Conservation (phyloP, 1,140 invertebrate genomes). For the Cotesia typhae region DNA sequence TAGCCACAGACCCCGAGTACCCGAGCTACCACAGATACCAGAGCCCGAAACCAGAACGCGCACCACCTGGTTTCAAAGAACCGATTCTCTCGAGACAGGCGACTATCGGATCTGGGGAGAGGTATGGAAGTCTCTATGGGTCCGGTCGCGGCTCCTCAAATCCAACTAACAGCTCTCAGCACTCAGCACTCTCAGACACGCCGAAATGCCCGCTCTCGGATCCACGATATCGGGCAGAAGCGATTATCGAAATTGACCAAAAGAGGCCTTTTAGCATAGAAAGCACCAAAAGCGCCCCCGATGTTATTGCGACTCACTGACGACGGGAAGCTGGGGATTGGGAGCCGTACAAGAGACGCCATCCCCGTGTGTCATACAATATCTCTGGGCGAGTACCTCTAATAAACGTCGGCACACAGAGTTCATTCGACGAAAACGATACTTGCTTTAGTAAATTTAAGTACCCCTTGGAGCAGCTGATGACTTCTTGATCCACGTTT, state of each 20-base stretch:
- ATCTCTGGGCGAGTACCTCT: conserved; percentile 25
- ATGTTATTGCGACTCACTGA: conserved; percentile 87
- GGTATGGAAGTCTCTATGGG: conserved; percentile 53
- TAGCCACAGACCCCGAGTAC: conserved; percentile 47
- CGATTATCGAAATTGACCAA: conserved; percentile 72
- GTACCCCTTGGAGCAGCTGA: conserved; percentile 39
- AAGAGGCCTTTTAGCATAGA: conserved; percentile 77
- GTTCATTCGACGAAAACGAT: conserved; percentile 56
- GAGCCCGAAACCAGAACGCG: conserved; percentile 50
- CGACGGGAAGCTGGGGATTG: conserved; percentile 66
- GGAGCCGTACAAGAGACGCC: conserved; percentile 69
- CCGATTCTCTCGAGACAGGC: conserved; percentile 58
- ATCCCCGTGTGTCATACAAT: conserved; percentile 60
- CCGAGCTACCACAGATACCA: conserved; percentile 53
- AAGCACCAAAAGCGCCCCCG: conserved; percentile 85
- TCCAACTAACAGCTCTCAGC: conserved; percentile 41
- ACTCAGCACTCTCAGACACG: conserved; percentile 26
- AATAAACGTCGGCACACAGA: conserved; percentile 57
- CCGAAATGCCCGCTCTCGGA: conserved; percentile 45
- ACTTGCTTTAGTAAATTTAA: conserved; percentile 48
- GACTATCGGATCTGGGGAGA: conserved; percentile 70
- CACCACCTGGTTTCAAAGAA: conserved; percentile 30
- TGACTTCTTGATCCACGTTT: conserved; percentile 57
- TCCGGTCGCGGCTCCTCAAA: conserved; percentile 45
- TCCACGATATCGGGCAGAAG: conserved; percentile 70